A percentile compares a stretch with the other conserved stretches of the same genome.
These are phyloP conservation scores for Amblyopsis rosae DNA, from an alignment of 2,113 vertebrate genomes.

Conservation along the genomic window DNA sequence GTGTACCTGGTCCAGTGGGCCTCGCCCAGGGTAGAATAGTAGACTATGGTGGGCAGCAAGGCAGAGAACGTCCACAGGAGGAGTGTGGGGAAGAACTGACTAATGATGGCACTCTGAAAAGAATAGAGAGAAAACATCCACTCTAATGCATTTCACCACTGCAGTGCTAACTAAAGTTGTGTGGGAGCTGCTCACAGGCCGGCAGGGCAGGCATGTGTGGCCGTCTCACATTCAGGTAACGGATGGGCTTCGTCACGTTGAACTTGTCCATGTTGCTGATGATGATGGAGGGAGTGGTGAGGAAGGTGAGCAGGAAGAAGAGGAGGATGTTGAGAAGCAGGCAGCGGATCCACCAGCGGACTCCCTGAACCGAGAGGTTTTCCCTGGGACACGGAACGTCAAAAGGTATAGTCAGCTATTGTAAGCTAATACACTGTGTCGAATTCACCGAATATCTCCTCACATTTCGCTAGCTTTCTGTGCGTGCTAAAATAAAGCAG, in stretches of 20 bases:
- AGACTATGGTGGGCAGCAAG: constrained; percentile 88
- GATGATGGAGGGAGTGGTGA: constrained; percentile 94
- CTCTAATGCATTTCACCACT: too few relatives aligned
- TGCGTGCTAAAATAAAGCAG: too few relatives aligned
- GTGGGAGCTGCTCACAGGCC: not conserved
- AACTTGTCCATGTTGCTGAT: constrained; percentile 93
- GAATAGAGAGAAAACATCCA: constrained; percentile 2
- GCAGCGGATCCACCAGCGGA: constrained; percentile 87
- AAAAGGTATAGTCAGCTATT: too few relatives aligned
- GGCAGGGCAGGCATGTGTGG: too few relatives aligned
- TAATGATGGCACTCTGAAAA: constrained; percentile 86
- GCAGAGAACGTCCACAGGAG: constrained; percentile 94
- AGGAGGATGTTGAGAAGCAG: constrained; percentile 83
- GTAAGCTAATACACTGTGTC: too few relatives aligned
- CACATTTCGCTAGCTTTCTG: too few relatives aligned
- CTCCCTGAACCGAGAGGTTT: constrained; percentile 84
- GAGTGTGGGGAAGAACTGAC: constrained; percentile 95
- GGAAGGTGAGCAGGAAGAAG: constrained; percentile 89
- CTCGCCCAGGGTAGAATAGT: constrained; percentile 92
- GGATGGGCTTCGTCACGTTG: constrained; percentile 92
- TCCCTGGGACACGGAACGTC: constrained; percentile 74
- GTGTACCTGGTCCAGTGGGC: constrained; percentile 93
- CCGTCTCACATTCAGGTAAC: constrained; percentile 87
- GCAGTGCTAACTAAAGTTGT: not conserved
- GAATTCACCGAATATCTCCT: too few relatives aligned